These are phyloP conservation scores for Apis dorsata DNA, from an alignment of 1,140 invertebrate species.

Conservation along the genomic window DNA sequence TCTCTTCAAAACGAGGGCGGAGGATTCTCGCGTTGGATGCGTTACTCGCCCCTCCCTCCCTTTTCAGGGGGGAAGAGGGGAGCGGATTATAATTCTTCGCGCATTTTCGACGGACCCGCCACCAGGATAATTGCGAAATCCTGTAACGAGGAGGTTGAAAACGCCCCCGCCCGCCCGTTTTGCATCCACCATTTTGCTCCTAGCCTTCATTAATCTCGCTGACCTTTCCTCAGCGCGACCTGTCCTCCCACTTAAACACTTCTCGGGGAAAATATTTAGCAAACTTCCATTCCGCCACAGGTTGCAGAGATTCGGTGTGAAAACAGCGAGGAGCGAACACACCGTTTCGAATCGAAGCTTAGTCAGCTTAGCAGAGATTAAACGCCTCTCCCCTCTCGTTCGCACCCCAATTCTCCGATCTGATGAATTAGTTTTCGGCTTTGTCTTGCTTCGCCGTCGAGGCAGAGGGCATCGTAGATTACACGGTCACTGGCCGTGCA, in stretches of 20 bases:
- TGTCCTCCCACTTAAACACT: background rate
- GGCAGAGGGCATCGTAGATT: too few species aligned
- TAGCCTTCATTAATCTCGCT: constrained; percentile 29
- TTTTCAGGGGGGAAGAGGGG: too few species aligned
- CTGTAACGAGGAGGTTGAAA: constrained; percentile 11
- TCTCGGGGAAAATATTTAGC: background rate
- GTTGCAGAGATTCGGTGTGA: too few species aligned
- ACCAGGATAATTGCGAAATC: constrained; percentile 53
- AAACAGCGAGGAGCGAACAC: background rate
- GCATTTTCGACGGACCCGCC: background rate
- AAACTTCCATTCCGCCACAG: background rate
- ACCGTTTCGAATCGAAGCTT: background rate
- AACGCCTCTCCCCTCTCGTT: too few species aligned
- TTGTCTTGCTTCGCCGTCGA: too few species aligned
- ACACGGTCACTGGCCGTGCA: too few species aligned
- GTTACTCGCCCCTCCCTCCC: too few species aligned
- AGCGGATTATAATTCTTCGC: background rate
- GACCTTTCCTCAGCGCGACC: background rate
- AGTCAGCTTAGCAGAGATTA: too few species aligned
- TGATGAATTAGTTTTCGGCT: too few species aligned
- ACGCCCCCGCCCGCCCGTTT: background rate
- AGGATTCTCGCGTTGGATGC: too few species aligned
- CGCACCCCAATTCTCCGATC: too few species aligned
- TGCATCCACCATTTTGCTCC: background rate
- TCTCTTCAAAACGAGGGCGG: too few species aligned